A percentile compares a stretch with the other conserved stretches of the same genome.
These are phyloP conservation scores for Microtus californicus DNA, from an alignment of 2,797 vertebrate species.

Conservation along the genomic window DNA sequence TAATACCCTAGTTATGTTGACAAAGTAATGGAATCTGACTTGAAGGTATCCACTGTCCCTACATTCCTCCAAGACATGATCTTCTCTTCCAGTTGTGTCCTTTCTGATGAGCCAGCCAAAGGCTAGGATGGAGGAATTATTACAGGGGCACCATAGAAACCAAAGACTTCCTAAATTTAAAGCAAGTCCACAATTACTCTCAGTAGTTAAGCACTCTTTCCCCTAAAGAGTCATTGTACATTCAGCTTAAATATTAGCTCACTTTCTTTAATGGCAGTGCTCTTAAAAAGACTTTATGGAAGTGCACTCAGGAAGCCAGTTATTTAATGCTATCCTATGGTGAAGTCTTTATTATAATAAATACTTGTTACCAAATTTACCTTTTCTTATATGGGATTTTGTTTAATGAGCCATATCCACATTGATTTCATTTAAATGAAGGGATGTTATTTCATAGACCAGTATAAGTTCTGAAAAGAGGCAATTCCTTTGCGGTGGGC, in stretches of 20 bases:
- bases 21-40: background rate
- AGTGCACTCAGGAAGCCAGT: conserved; percentile 64
- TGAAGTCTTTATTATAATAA: conserved; percentile 78
- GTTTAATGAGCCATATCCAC: conserved; percentile 62
- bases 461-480: conserved; percentile 24
- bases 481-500: background rate
- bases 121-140: background rate
- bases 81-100: background rate
- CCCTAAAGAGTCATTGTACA: conserved; percentile 69
- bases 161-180: conserved; percentile 52
- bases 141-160: conserved; percentile 7
- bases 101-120: background rate
- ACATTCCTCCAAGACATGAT: background rate
- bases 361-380: conserved; percentile 73
- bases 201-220: conserved; percentile 74
- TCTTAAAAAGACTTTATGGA: conserved; percentile 63
- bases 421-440: conserved; percentile 55
- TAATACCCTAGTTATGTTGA: background rate
- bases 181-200: conserved; percentile 72
- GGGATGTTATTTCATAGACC: conserved; percentile 40
- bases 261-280: conserved; percentile 66
- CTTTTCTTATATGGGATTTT: conserved; percentile 65
- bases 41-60: background rate
- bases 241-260: conserved; percentile 75
- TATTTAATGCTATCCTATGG: conserved; percentile 73